Percentiles rank a stretch among this genome's conserved stretches.
These are phyloP conservation scores for Gallinago solitaria DNA, from an alignment of 2,797 vertebrate species.

Conservation along the genomic window DNA sequence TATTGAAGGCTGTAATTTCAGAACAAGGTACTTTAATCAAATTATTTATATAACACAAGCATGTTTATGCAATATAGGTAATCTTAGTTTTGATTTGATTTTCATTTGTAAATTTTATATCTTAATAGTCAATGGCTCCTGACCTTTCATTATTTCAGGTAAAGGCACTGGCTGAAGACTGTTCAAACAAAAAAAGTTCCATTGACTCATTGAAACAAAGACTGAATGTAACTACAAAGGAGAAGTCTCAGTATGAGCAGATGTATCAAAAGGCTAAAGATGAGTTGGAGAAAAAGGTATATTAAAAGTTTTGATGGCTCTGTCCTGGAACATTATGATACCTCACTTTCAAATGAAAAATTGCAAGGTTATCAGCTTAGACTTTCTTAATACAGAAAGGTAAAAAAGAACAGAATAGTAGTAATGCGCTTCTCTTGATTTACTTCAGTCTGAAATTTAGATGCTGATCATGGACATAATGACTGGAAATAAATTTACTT, in stretches of 20 bases:
- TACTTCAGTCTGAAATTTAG: not conserved
- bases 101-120: not conserved
- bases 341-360: not conserved
- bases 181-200: slow-evolving; percentile 85
- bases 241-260: slow-evolving; percentile 85
- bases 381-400: not conserved
- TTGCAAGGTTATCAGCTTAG: not conserved
- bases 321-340: not conserved
- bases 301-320: not conserved
- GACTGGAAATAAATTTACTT: not conserved
- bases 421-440: not conserved
- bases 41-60: not conserved
- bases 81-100: not conserved
- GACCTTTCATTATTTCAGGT: slow-evolving; percentile 75
- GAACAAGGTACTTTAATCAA: not conserved
- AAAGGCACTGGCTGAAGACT: slow-evolving; percentile 86
- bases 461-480: not conserved
- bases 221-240: slow-evolving; percentile 82
- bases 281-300: slow-evolving; percentile 89
- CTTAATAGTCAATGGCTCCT: not conserved
- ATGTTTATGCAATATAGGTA: not conserved
- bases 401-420: not conserved
- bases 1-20: not conserved
- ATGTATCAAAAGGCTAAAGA: slow-evolving; percentile 83
- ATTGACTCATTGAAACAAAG: slow-evolving; percentile 89